Conservation (phyloP, 2,888 invertebrate genomes). For the Pollenia angustigena region DNA sequence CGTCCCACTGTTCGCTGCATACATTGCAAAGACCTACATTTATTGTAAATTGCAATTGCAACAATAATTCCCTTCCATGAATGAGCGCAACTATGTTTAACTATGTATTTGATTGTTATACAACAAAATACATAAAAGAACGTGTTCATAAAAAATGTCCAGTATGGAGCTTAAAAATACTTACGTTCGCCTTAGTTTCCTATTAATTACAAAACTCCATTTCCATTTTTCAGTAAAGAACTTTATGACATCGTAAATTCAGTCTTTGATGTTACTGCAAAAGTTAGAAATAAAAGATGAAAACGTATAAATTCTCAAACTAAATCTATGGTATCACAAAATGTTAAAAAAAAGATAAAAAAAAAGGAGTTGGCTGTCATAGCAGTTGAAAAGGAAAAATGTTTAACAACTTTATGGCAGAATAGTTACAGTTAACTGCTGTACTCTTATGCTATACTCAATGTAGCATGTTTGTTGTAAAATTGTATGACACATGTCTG, state of each 20-base stretch:
- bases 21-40: background rate
- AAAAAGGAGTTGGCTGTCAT: constrained; percentile 11
- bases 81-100: background rate
- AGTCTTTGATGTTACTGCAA: background rate
- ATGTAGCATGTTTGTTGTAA: background rate
- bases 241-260: background rate
- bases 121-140: too few species aligned
- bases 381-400: background rate
- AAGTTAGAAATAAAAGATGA: background rate
- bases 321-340: constrained; percentile 36
- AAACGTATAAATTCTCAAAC: constrained; percentile 43
- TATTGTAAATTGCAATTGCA: background rate
- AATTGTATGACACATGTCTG: background rate
- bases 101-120: background rate
- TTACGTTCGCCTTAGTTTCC: too few species aligned
- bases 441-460: background rate
- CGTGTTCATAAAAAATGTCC: too few species aligned
- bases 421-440: constrained; percentile 44
- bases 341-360: constrained; percentile 11
- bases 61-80: background rate
- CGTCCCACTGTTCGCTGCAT: background rate
- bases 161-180: too few species aligned
- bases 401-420: constrained; percentile 40
- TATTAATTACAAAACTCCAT: too few species aligned
- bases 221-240: background rate